Base-by-base conservation (phyloP, 2,113 vertebrate genomes). In the Globicephala melas region DNA sequence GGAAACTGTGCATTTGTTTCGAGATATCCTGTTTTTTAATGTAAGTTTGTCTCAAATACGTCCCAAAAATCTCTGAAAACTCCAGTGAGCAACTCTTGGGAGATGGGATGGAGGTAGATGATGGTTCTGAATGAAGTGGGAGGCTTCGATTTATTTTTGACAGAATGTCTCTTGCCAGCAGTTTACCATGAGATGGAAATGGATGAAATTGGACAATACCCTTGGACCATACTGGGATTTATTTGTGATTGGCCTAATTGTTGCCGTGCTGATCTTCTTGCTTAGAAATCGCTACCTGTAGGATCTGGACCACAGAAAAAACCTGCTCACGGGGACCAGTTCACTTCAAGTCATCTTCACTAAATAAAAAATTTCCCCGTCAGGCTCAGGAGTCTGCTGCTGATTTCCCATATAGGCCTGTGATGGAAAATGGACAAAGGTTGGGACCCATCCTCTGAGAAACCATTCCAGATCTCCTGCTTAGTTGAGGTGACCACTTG, bases 191-290 rank as follows among this genome's bases (percentile, higher is more conserved):
- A 93, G 17, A 80, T 97, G 96, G 98, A 98, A 98, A 91, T 92
- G 96, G 96, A 73, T 95, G 47, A 87, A 93, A 85, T 0, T 96
- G 76, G 96, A 97, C 38, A 87, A 20, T 31, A 79, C 82, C 47
- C 2, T 98, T 80, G 97, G 53, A 96, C 81, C 86, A 65, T 88
- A 96, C 74, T 98, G 98, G 98, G 98, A 98, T 91, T 94, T 98
- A 71, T 94, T 98, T 96, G 50, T 95, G 41, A 97, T 98, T 84
- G 93, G 95, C 84, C 73, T 98, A 20, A 96, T 98, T 91, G 26
- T 97, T 92, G 53, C 73, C 25, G 60, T 95, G 38, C 85, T 98
- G 94, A 84, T 97, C 90, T 90, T 98, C 89, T 83, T 98, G 74
- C 89, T 98, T 80, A 97, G 73, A 96, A 94, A 89, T 63, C 87